Evolutionary conservation across 2,797 vertebrate genomes (phyloP), one percentile per base, ranked within the genome.

Genomic region (Chelon auratus): DNA sequence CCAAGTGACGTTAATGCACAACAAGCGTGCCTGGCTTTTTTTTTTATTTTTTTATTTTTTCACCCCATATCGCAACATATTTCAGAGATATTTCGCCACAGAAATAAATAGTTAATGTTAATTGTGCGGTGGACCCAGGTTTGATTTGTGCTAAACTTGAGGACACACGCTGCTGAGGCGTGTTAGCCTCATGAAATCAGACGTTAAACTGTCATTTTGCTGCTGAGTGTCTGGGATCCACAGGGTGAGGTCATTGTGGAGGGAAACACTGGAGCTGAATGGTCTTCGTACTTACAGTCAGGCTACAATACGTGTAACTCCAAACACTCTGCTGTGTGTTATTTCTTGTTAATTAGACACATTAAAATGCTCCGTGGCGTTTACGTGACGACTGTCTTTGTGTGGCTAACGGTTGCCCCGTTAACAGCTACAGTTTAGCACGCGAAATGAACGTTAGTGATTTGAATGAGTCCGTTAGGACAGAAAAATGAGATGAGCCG

Each of bases 161-260:
- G 30, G 30, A 26, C 1, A 18, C n/a, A 5, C 11, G 17, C 5
- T 45, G 48, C 33, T 17, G 18, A 18, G 10, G n/a, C 60, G 15
- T 20, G 24, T 3, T n/a, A 75, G 36, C 43, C 12, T 24, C 5
- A 1, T 7, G 14, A 57, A 79, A 60, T 37, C 3, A 57, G 43
- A 26, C 14, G 24, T 52, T 72, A 10, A 22, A 36, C 48, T 83
- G 71, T 80, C 53, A 59, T 64, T 68, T 58, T 33, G 64, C 55
- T 51, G 58, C 64, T 42, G 52, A 36, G 42, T 67, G 11, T 71
- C 9, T 78, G 57, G 48, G 63, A 60, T 64, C 69, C 67, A 60
- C 58, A 42, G 87, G 87, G 76, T 89, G 87, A 91, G 85, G 89
- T 88, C 82, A 90, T 90, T 93, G 89, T 93, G 91, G 93, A 93